Evolutionary conservation across 2,113 vertebrate genomes (phyloP).

Genomic region (Pseudopodoces humilis): DNA sequence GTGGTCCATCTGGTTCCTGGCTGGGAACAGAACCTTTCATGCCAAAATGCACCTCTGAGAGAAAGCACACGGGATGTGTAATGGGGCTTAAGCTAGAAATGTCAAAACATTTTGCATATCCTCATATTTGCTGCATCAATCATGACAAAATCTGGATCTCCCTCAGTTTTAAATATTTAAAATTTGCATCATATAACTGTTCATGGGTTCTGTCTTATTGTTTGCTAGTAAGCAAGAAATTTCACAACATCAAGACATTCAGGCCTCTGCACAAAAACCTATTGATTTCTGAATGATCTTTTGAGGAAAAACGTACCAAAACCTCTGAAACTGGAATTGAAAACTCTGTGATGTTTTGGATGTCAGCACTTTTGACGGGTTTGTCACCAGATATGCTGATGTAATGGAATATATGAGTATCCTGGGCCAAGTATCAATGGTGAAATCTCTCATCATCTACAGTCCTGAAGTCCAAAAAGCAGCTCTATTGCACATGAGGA

Average conservation of each 20-base stretch:
- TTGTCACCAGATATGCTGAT: neutral
- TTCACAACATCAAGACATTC: neutral
- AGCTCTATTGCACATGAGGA: neutral
- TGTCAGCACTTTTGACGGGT: neutral
- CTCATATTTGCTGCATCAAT: slow-evolving; percentile 49
- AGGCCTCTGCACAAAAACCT: neutral
- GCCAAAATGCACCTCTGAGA: slow-evolving; percentile 61
- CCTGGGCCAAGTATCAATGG: neutral
- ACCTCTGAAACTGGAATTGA: neutral
- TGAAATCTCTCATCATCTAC: neutral
- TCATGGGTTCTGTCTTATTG: neutral
- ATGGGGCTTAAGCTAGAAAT: slow-evolving; percentile 29
- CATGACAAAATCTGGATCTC: slow-evolving; percentile 15
- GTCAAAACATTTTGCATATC: slow-evolving; percentile 56
- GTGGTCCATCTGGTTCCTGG: slow-evolving; percentile 58
- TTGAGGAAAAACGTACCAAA: neutral
- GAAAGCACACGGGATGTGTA: slow-evolving; percentile 8
- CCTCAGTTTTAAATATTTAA: neutral
- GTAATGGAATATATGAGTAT: neutral
- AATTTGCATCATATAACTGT: neutral
- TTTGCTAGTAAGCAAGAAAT: neutral
- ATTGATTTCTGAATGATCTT: neutral
- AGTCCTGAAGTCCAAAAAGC: neutral
- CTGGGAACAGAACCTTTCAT: slow-evolving; percentile 34
- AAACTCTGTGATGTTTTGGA: neutral